Evolutionary conservation across 2,113 vertebrate species (phyloP).

Genomic region (Etheostoma cragini): DNA sequence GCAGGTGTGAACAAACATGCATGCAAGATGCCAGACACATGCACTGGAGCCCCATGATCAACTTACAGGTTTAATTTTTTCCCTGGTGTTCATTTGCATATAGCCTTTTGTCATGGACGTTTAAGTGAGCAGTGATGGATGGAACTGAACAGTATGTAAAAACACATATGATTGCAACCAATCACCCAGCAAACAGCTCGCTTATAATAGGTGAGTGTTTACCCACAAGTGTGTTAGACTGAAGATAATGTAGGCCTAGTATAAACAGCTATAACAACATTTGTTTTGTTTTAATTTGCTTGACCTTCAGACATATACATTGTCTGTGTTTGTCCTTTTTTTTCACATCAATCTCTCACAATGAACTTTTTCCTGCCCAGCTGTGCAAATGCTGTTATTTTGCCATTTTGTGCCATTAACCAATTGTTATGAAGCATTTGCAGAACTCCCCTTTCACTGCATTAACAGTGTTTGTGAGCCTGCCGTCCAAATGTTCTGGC

Average conservation of each 20-base stretch:
- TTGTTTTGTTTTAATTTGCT: background rate
- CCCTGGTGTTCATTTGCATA: background rate
- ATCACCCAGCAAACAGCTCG: background rate
- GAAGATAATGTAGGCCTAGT: background rate
- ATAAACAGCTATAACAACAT: background rate
- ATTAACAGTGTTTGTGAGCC: constrained; percentile 15
- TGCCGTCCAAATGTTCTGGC: constrained; percentile 28
- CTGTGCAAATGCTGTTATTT: constrained; percentile 21
- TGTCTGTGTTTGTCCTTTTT: constrained; percentile 4
- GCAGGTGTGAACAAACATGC: constrained; percentile 8
- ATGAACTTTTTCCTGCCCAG: constrained; percentile 25
- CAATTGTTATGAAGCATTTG: constrained; percentile 12
- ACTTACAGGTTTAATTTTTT: background rate
- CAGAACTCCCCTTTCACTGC: constrained; percentile 2
- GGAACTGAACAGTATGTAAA: background rate
- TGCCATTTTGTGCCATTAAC: constrained; percentile 28
- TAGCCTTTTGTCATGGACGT: background rate
- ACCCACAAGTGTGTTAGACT: background rate
- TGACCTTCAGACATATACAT: constrained; percentile 25
- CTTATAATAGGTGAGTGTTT: background rate
- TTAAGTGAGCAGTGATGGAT: constrained; percentile 3
- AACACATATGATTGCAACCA: background rate
- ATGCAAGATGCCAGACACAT: background rate
- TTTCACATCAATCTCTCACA: constrained; percentile 28
- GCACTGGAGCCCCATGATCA: background rate